A percentile compares a stretch with the other conserved stretches of the same genome.
Conservation (phyloP, 2,113 vertebrate genomes). For the Centropristis striata region DNA sequence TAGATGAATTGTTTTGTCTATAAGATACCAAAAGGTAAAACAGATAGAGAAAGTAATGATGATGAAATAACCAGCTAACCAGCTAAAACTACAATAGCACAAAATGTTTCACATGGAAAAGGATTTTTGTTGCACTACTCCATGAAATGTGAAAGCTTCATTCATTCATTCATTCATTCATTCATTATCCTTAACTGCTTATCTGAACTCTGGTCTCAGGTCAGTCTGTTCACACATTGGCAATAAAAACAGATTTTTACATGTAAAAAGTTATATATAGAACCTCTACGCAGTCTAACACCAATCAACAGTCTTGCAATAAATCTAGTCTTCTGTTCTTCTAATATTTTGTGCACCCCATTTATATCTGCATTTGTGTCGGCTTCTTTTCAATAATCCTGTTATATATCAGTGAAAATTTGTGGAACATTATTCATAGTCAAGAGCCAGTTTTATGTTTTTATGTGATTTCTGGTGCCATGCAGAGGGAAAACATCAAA, state of each 20-base stretch:
- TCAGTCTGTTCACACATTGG: too few species aligned
- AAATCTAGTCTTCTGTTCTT: neutral
- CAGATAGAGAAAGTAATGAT: too few species aligned
- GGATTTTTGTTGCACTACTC: too few species aligned
- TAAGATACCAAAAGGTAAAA: neutral
- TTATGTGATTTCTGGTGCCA: neutral
- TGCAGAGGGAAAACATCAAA: neutral
- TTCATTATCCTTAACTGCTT: too few species aligned
- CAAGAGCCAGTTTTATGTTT: neutral
- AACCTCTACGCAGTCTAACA: neutral
- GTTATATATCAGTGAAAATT: neutral
- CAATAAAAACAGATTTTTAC: too few species aligned
- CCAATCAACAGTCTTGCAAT: neutral
- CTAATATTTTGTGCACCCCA: neutral
- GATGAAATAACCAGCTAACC: too few species aligned
- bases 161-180: too few species aligned
- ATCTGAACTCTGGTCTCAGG: too few species aligned
- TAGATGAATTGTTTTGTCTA: neutral
- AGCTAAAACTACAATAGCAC: too few species aligned
- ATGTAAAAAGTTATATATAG: too few species aligned
- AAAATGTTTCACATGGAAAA: too few species aligned
- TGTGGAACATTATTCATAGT: neutral
- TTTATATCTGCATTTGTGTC: neutral
- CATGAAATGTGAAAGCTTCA: too few species aligned
- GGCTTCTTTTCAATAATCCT: neutral